Percentiles rank a stretch among this genome's conserved stretches.
Evolutionary conservation across 2,113 vertebrate genomes (phyloP).

Genomic region (Catagonus wagneri): DNA sequence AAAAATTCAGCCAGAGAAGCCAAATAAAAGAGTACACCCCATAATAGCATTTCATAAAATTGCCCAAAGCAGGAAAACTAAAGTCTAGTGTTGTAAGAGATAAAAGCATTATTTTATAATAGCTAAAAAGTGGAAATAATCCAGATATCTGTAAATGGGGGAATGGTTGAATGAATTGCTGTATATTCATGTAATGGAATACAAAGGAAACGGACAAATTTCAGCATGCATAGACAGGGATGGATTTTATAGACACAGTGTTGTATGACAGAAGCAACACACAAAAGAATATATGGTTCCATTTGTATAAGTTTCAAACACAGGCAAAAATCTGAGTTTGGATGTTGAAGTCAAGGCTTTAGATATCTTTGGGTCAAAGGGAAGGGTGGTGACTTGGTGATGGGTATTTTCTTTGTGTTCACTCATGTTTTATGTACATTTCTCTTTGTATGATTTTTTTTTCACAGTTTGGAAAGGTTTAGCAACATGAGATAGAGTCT

Average conservation of each 20-base stretch:
- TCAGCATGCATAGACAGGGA: neutral
- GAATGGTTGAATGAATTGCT: neutral
- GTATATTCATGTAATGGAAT: neutral
- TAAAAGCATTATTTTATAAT: neutral
- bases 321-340: neutral
- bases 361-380: neutral
- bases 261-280: neutral
- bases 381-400: neutral
- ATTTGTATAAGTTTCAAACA: neutral
- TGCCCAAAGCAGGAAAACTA: neutral
- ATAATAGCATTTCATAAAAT: neutral
- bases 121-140: neutral
- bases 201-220: neutral
- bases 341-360: neutral
- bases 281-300: neutral
- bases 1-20: neutral
- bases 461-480: neutral
- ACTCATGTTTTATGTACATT: neutral
- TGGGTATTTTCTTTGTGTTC: neutral
- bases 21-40: neutral
- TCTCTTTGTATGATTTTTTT: neutral
- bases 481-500: neutral
- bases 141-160: neutral
- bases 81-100: neutral
- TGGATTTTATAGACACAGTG: neutral